Conservation (phyloP, 2,113 vertebrate genomes). For the Grus americana region DNA sequence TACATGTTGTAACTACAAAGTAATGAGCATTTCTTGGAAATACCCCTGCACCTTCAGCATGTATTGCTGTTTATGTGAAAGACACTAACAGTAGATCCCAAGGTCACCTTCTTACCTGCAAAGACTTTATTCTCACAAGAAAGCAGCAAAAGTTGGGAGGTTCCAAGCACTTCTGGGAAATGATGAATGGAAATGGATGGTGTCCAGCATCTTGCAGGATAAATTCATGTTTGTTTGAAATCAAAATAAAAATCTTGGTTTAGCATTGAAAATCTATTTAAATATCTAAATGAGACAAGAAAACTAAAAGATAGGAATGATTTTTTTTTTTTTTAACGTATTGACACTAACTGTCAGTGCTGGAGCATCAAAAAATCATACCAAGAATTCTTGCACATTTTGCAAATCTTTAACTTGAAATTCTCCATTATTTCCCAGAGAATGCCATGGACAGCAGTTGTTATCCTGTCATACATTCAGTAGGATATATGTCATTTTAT, state of each 20-base stretch:
- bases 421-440: not conserved
- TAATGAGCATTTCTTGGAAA: rapidly evolving
- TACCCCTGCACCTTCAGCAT: not conserved
- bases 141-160: not conserved
- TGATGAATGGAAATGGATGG: not conserved
- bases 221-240: not conserved
- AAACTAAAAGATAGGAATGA: not conserved
- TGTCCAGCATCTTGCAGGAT: not conserved
- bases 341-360: not conserved
- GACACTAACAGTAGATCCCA: not conserved
- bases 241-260: not conserved
- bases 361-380: not conserved
- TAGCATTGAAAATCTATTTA: not conserved
- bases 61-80: not conserved
- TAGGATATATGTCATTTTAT: not conserved
- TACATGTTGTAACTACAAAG: not conserved
- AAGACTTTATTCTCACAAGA: not conserved
- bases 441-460: not conserved
- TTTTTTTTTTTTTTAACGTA: not conserved
- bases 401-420: not conserved
- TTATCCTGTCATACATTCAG: not conserved
- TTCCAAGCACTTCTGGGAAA: not conserved
- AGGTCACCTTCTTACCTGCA: not conserved
- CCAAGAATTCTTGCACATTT: not conserved
- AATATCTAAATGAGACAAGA: not conserved